phyloP scores from a whole-genome alignment of 1,140 invertebrate genomes.

The Sitodiplosis mosellana region DNA sequence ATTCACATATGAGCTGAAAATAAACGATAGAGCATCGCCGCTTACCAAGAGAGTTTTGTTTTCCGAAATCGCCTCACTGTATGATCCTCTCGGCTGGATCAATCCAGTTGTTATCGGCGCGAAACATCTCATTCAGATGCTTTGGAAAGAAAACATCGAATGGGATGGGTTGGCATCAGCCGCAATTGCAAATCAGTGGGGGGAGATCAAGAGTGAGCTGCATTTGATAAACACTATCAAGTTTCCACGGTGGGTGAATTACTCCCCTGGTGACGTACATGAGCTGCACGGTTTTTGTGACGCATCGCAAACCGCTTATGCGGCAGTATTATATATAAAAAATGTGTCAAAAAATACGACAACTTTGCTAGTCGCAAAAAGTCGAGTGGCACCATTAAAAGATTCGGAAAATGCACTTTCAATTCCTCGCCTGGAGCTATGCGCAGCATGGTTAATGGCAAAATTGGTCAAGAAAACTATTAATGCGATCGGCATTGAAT shows the following conservation, averaged over 20 bases:
- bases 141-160: constrained; percentile 14
- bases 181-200: constrained; percentile 7
- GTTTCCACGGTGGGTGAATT: not conserved
- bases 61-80: constrained; percentile 15
- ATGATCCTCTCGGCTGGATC: constrained; percentile 22
- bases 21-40: not conserved
- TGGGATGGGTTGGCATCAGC: constrained; percentile 14
- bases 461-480: too few species aligned
- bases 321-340: constrained; percentile 13
- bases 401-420: constrained; percentile 11
- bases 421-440: constrained; percentile 15
- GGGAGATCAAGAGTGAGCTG: constrained; percentile 6
- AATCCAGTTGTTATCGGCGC: constrained; percentile 14
- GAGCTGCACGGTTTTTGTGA: constrained; percentile 19
- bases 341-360: constrained; percentile 6
- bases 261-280: not conserved
- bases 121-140: constrained; percentile 22
- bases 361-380: constrained; percentile 17
- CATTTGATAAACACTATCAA: constrained; percentile 6
- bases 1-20: constrained; percentile 9
- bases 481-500: too few species aligned
- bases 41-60: constrained; percentile 13
- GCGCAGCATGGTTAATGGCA: too few species aligned
- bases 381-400: constrained; percentile 19
- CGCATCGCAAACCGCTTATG: constrained; percentile 13